Base-by-base conservation (phyloP, 2,113 vertebrate genomes). In the Zapus hudsonius region DNA sequence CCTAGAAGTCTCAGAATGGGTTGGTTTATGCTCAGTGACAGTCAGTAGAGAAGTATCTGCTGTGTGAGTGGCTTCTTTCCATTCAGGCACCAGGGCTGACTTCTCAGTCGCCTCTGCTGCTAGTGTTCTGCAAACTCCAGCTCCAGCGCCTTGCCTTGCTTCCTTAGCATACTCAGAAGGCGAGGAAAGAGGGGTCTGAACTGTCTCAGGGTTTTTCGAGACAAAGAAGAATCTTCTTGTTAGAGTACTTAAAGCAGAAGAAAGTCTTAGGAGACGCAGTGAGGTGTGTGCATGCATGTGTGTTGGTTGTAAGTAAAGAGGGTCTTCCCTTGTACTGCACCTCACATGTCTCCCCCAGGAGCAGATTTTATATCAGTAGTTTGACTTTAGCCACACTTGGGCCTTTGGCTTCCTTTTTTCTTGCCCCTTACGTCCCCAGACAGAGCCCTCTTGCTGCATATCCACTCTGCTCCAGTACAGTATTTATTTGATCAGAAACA, bases 401-500 rank as follows among this genome's bases (percentile, higher is more conserved):
- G 44, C 38, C 67, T 93, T 89, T n/a, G 22, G 72, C 52, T 55
- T 52, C 25, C 3, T 15, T 91, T 66, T 76, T 47, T 47, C 66
- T 44, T 67, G 10, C 2, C 5, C 67, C 93, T 47, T 0, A 61
- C 42, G 38, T 96, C 82, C 86, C 91, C 70, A 94, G 87, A 79
- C 80, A 3, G 84, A 96, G 84, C 29, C 61, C 89, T n/a, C 61
- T 67, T 75, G 84, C 55, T 91, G 66, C 15, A 23, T 89, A 72
- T 42, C 80, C 66, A 70, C 70, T 59, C 0, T 83, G 85, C 59
- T 42, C 94, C 2, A n/a, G 2, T 84, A 42, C 38, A 1, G 19
- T 33, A 55, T 93, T 95, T n/a, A 15, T 92, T 91, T 95, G 81
- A 76, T 92, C 64, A 91, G 59, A 92, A 91, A 95, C 73, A 94